These are phyloP conservation scores for Melanotus villosus DNA, from an alignment of 2,888 invertebrate genomes.

Conservation along the genomic window DNA sequence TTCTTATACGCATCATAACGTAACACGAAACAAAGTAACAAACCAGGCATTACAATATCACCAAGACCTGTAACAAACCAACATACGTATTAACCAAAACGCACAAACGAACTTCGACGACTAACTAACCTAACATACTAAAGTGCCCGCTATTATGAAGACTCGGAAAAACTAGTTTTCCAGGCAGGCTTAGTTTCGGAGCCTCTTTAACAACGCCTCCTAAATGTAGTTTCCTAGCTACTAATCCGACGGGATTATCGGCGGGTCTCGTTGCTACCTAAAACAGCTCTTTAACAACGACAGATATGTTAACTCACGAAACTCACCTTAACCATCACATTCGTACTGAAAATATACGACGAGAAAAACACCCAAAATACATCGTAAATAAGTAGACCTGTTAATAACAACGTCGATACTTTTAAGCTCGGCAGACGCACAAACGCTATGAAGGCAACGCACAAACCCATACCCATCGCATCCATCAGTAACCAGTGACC, in stretches of 20 bases:
- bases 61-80: slow-evolving; percentile 74
- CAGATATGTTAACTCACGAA: background rate
- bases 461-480: slow-evolving; percentile 98
- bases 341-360: slow-evolving; percentile 97
- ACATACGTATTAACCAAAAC: too few relatives aligned
- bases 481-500: slow-evolving; percentile 99
- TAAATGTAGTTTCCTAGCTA: slow-evolving; percentile 93
- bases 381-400: slow-evolving; percentile 94
- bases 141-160: slow-evolving; percentile 97
- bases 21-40: slow-evolving; percentile 94
- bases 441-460: slow-evolving; percentile 97
- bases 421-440: slow-evolving; percentile 96
- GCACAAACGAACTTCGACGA: too few relatives aligned
- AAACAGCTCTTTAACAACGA: slow-evolving; percentile 59
- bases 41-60: slow-evolving; percentile 95
- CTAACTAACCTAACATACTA: slow-evolving; percentile 86
- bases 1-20: slow-evolving; percentile 98
- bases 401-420: slow-evolving; percentile 93
- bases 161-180: slow-evolving; percentile 97
- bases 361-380: slow-evolving; percentile 99
- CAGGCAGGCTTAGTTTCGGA: slow-evolving; percentile 95
- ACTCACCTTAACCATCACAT: slow-evolving; percentile 93
- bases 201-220: slow-evolving; percentile 92
- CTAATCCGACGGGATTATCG: slow-evolving; percentile 93
- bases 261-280: slow-evolving; percentile 85